A percentile compares a stretch with the other conserved stretches of the same genome.
phyloP scores from a whole-genome alignment of 2,113 vertebrate genomes.

The Oreochromis tanganicae region DNA sequence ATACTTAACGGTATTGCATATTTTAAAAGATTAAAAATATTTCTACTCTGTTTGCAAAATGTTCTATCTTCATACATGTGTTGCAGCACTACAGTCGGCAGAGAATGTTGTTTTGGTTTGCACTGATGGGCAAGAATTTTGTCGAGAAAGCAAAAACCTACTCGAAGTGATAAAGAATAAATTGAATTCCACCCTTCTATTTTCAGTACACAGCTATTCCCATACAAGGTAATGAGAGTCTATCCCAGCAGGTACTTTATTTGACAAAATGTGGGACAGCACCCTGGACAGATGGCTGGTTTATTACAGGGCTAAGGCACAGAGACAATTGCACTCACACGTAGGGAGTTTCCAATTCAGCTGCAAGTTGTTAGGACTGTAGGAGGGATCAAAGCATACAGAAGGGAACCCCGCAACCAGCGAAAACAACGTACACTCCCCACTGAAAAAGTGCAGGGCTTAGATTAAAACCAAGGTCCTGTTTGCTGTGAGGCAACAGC shows the following conservation, averaged over 20 bases:
- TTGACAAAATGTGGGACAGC: background rate
- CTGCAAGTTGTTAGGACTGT: background rate
- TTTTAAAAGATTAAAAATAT: background rate
- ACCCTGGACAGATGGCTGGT: conserved; percentile 13
- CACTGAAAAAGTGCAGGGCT: background rate
- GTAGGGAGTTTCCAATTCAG: conserved; percentile 4
- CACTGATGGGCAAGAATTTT: background rate
- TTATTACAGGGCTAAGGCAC: background rate
- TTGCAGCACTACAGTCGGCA: background rate
- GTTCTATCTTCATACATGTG: background rate
- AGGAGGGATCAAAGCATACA: background rate
- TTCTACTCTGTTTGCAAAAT: background rate
- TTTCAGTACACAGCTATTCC: background rate
- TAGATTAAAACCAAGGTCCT: background rate
- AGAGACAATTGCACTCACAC: background rate
- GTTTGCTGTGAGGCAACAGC: background rate
- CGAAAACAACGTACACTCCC: background rate
- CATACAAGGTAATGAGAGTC: background rate
- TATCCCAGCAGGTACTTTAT: background rate
- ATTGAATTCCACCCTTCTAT: background rate
- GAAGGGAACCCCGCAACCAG: background rate
- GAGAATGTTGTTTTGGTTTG: background rate
- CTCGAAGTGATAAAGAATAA: background rate
- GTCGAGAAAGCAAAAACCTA: background rate
- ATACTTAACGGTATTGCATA: background rate